Percentiles rank a stretch among this genome's conserved stretches.
Conservation (phyloP, 1,140 invertebrate genomes). For the Zaprionus gabonicus region DNA sequence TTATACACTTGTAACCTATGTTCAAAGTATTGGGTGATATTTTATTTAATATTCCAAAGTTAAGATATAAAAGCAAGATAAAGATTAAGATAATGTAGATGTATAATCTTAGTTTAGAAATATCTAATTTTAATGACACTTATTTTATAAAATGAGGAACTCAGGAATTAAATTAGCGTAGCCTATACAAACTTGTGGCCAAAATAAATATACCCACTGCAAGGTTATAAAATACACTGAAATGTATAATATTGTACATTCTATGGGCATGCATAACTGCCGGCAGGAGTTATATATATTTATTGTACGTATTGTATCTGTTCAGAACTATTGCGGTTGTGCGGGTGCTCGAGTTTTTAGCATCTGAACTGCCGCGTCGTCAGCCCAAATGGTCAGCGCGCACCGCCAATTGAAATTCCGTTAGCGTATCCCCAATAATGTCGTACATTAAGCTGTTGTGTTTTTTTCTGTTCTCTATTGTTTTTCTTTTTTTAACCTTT, state of each 20-base stretch:
- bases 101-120: background rate
- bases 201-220: background rate
- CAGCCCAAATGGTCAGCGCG: constrained; percentile 45
- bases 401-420: constrained; percentile 63
- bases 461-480: constrained; percentile 45
- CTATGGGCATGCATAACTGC: background rate
- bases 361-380: constrained; percentile 24
- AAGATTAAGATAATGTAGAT: no score
- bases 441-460: constrained; percentile 65
- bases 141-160: no score
- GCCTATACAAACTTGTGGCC: no score
- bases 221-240: no score
- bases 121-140: no score
- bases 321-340: constrained; percentile 9
- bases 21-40: no score
- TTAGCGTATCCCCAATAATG: constrained; percentile 68
- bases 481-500: constrained; percentile 29
- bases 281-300: background rate
- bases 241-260: background rate
- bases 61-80: no score
- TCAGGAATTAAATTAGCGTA: no score
- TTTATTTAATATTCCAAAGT: no score
- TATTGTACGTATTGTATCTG: background rate
- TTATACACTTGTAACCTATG: no score
- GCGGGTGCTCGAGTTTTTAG: constrained; percentile 44